phyloP scores from a whole-genome alignment of 2,888 invertebrate species.

The Bugulina stolonifera region DNA sequence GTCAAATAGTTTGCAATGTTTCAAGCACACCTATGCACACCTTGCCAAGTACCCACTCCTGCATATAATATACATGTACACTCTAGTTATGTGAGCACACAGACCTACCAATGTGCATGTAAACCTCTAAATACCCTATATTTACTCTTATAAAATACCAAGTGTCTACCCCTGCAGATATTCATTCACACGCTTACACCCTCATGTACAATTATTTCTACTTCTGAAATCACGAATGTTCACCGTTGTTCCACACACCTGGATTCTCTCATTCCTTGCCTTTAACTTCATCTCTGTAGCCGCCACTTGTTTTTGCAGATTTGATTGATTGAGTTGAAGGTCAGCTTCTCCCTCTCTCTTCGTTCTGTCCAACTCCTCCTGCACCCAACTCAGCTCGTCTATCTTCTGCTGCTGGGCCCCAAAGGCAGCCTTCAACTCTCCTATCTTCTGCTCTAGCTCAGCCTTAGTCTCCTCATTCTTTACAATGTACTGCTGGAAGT shows the following conservation, averaged over 20 bases:
- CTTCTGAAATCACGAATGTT: background rate
- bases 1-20: too few relatives aligned
- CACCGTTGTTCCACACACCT: constrained; percentile 1
- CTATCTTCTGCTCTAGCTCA: background rate
- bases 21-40: too few relatives aligned
- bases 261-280: background rate
- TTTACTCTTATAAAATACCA: too few relatives aligned
- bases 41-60: too few relatives aligned
- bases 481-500: constrained; percentile 13
- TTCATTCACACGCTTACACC: too few relatives aligned
- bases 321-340: background rate
- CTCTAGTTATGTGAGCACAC: too few relatives aligned
- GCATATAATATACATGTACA: too few relatives aligned
- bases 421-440: background rate
- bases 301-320: constrained; percentile 1
- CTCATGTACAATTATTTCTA: too few relatives aligned
- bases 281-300: background rate
- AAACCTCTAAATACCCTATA: too few relatives aligned
- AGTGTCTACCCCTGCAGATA: too few relatives aligned
- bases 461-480: constrained; percentile 11
- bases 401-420: constrained; percentile 5
- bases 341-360: background rate
- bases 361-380: background rate
- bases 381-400: constrained; percentile 3
- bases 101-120: too few relatives aligned